A percentile compares a stretch with the other conserved stretches of the same genome.
Evolutionary conservation across 2,888 invertebrate species (phyloP).

Genomic region (Ochropleura plecta): DNA sequence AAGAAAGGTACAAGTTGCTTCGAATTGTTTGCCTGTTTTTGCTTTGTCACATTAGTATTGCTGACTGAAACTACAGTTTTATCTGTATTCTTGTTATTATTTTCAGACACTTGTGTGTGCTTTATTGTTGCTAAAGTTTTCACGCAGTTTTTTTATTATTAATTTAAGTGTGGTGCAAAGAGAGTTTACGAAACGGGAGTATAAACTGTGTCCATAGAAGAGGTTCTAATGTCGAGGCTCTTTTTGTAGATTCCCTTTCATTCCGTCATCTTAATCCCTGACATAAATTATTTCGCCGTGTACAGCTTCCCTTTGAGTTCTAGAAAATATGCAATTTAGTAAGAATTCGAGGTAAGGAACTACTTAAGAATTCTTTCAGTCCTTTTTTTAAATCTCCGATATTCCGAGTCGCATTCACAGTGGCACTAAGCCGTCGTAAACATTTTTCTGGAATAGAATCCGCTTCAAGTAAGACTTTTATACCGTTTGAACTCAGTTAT

Average conservation of each 20-base stretch:
- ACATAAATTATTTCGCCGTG: conserved; percentile 73
- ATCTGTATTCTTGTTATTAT: conserved; percentile 42
- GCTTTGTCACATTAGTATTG: conserved; percentile 47
- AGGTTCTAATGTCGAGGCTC: conserved; percentile 69
- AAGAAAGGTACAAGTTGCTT: conserved; percentile 56
- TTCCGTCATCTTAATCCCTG: conserved; percentile 72
- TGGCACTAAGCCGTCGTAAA: conserved; percentile 57
- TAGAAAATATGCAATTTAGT: conserved; percentile 66
- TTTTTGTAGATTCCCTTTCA: conserved; percentile 72
- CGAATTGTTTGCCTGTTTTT: conserved; percentile 43
- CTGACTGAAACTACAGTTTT: conserved; percentile 51
- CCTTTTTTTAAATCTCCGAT: conserved; percentile 35
- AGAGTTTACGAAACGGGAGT: conserved; percentile 37
- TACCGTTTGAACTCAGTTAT: conserved; percentile 45
- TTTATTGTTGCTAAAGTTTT: conserved; percentile 13
- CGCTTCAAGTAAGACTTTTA: conserved; percentile 50
- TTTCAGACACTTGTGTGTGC: conserved; percentile 31
- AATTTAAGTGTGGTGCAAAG: conserved; percentile 23
- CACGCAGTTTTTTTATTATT: conserved; percentile 6
- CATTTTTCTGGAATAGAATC: conserved; percentile 52
- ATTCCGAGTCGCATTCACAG: conserved; percentile 31
- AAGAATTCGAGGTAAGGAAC: conserved; percentile 34
- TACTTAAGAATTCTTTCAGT: conserved; percentile 38
- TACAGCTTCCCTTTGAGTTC: conserved; percentile 63
- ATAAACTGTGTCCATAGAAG: conserved; percentile 57